Percentiles rank a stretch among this genome's conserved stretches.
phyloP scores from a whole-genome alignment of 1,140 invertebrate genomes.

The Euglossa dilemma region DNA sequence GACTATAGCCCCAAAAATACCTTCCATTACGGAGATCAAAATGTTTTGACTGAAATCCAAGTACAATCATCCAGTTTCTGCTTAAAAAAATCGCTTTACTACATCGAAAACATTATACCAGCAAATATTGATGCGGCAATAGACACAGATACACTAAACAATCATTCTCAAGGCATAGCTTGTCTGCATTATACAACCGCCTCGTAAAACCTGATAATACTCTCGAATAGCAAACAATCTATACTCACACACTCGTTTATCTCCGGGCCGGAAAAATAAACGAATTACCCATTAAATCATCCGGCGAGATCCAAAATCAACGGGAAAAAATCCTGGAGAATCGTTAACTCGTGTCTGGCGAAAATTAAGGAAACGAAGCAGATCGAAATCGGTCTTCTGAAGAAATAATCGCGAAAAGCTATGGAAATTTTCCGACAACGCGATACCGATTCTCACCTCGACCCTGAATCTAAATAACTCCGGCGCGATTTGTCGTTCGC shows the following conservation, averaged over 20 bases:
- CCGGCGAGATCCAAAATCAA: too few species aligned
- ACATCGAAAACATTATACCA: background rate
- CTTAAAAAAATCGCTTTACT: background rate
- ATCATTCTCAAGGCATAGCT: background rate
- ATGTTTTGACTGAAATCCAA: background rate
- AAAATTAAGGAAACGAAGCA: background rate
- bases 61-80: background rate
- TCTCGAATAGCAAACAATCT: background rate
- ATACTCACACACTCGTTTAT: too few species aligned
- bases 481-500: slow-evolving; percentile 28
- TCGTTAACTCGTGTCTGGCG: too few species aligned
- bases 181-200: too few species aligned
- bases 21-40: too few species aligned
- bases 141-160: background rate
- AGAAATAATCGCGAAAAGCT: background rate
- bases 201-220: background rate
- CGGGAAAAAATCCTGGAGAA: too few species aligned
- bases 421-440: background rate
- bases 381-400: background rate
- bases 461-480: slow-evolving; percentile 36
- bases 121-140: background rate
- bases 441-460: slow-evolving; percentile 36
- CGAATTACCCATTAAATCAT: background rate
- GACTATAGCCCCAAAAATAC: too few species aligned
- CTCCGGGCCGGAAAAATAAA: too few species aligned